phyloP scores from a whole-genome alignment of 2,797 vertebrate species.

The Centroberyx gerrardi region DNA sequence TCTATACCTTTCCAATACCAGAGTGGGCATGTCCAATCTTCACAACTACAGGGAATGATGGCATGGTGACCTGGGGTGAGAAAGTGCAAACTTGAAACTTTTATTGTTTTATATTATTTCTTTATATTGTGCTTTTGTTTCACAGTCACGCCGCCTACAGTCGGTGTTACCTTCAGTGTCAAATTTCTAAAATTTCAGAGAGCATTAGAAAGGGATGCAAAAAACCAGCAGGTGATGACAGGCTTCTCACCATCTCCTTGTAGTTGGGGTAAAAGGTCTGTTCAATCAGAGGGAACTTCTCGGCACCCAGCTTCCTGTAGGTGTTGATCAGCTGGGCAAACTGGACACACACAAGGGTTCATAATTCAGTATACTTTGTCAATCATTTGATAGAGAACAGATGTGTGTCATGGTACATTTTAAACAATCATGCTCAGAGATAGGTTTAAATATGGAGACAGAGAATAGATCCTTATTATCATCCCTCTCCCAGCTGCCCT shows the following conservation, averaged over 20 bases:
- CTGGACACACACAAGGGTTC: conserved; percentile 76
- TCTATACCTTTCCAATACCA: conserved; percentile 95
- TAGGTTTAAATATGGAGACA: neutral
- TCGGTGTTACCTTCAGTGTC: neutral
- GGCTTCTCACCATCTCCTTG: conserved; percentile 95
- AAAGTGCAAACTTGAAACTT: neutral
- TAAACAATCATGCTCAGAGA: neutral
- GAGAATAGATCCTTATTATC: neutral
- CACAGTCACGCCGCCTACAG: neutral
- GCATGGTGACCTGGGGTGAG: conserved; percentile 92
- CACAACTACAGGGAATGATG: conserved; percentile 96
- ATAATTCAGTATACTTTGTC: neutral
- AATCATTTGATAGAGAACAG: neutral
- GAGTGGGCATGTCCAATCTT: conserved; percentile 99
- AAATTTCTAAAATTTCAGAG: neutral
- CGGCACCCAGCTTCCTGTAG: conserved; percentile 91
- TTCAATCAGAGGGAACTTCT: conserved; percentile 97
- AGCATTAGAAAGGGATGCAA: neutral
- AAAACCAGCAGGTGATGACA: neutral
- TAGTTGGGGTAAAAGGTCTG: conserved; percentile 98
- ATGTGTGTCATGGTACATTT: neutral
- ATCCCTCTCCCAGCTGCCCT: conserved; percentile 4
- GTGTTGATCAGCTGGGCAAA: conserved; percentile 96
- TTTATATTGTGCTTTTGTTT: neutral
- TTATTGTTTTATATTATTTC: neutral